phyloP scores from a whole-genome alignment of 2,888 invertebrate species.

The Microctonus aethiopoides region DNA sequence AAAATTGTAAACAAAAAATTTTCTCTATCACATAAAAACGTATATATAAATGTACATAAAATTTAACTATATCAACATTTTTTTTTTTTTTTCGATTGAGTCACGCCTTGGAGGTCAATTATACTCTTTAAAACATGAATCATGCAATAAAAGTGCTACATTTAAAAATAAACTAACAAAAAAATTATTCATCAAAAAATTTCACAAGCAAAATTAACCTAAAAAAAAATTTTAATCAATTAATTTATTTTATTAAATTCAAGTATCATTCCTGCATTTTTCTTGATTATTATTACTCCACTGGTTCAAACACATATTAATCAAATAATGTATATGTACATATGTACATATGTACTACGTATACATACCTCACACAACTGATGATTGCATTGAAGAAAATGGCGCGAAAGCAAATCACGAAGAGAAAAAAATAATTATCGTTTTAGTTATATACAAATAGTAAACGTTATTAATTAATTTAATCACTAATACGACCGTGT shows the following conservation, averaged over 20 bases:
- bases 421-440: not conserved
- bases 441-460: not conserved
- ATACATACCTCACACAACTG: constrained; percentile 15
- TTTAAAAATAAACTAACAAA: not conserved
- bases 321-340: not conserved
- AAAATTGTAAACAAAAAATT: not conserved
- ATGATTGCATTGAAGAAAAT: constrained; percentile 4
- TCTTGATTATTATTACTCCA: too few relatives aligned
- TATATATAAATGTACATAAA: not conserved
- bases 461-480: not conserved
- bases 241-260: too few relatives aligned
- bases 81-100: not conserved
- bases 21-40: too few relatives aligned
- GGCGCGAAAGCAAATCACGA: constrained; percentile 20
- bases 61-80: not conserved
- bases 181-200: not conserved
- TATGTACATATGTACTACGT: not conserved
- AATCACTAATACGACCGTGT: not conserved
- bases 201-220: too few relatives aligned
- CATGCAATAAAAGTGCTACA: not conserved
- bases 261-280: too few relatives aligned
- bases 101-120: not conserved
- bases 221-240: too few relatives aligned
- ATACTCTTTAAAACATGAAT: not conserved
- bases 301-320: too few relatives aligned